These are phyloP conservation scores for Lithophane socia DNA, from an alignment of 2,888 invertebrate species.

Conservation along the genomic window DNA sequence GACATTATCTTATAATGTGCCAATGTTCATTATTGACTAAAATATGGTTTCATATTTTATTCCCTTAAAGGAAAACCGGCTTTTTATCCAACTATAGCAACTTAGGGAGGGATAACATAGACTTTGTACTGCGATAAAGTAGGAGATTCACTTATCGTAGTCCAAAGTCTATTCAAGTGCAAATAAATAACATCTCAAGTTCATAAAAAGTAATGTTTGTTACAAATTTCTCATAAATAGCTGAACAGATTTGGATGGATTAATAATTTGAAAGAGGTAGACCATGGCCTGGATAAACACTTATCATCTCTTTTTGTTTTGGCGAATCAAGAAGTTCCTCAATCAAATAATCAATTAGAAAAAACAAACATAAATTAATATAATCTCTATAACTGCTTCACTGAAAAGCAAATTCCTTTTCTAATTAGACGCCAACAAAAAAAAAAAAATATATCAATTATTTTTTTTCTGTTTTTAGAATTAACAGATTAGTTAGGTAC, in stretches of 20 bases:
- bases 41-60: neutral
- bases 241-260: neutral
- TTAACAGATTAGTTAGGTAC: too few species aligned
- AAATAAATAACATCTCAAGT: neutral
- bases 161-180: slow-evolving; percentile 1
- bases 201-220: neutral
- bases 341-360: neutral
- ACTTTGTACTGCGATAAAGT: slow-evolving; percentile 19
- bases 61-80: neutral
- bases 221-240: neutral
- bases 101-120: neutral
- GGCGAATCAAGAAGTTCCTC: neutral
- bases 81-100: neutral
- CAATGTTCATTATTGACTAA: neutral
- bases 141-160: slow-evolving; percentile 4
- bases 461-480: too few species aligned
- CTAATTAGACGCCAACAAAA: neutral
- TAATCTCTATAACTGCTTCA: neutral
- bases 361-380: neutral
- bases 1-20: neutral
- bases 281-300: too few species aligned
- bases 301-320: neutral
- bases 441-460: too few species aligned
- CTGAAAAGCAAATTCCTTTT: too few species aligned
- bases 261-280: neutral